Conservation (phyloP, 2,888 invertebrate genomes). For the Anarsia innoxiella region DNA sequence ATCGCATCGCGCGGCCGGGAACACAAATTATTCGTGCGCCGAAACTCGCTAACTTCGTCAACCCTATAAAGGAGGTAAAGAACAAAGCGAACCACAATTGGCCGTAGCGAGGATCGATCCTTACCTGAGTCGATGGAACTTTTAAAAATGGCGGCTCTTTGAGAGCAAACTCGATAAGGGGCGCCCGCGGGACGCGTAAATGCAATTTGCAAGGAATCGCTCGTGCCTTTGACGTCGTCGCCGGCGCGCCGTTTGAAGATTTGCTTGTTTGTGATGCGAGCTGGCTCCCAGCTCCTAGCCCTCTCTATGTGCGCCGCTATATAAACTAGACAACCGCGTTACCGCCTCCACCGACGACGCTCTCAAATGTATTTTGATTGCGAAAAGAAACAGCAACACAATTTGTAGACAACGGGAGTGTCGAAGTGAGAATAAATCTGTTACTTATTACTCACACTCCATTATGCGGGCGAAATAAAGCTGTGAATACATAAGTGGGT, state of each 20-base stretch:
- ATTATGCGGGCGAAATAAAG: slow-evolving; percentile 11
- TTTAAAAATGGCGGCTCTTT: slow-evolving; percentile 73
- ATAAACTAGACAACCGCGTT: slow-evolving; percentile 13
- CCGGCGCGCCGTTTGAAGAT: slow-evolving; percentile 46
- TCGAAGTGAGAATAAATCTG: slow-evolving; percentile 13
- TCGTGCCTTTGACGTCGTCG: slow-evolving; percentile 64
- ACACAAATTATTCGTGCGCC: slow-evolving; percentile 69
- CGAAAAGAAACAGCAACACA: slow-evolving; percentile 15
- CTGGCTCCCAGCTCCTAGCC: slow-evolving; percentile 13
- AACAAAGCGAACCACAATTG: slow-evolving; percentile 73
- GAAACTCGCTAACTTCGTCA: slow-evolving; percentile 71
- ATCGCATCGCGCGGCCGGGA: slow-evolving; percentile 65
- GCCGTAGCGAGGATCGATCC: slow-evolving; percentile 40
- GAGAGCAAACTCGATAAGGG: slow-evolving; percentile 67
- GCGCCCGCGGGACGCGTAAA: slow-evolving; percentile 71
- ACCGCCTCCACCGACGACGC: background rate
- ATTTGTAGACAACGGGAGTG: slow-evolving; percentile 13
- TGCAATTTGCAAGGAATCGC: slow-evolving; percentile 67
- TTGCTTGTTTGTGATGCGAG: slow-evolving; percentile 51
- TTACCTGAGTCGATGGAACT: slow-evolving; percentile 64
- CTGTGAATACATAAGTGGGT: slow-evolving; percentile 18
- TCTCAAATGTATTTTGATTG: slow-evolving; percentile 15
- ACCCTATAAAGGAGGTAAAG: slow-evolving; percentile 64
- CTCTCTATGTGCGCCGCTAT: slow-evolving; percentile 4
- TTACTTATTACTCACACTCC: slow-evolving; percentile 12